A percentile compares a stretch with the other conserved stretches of the same genome.
These are phyloP conservation scores for Clinocottus analis DNA, from an alignment of 2,113 vertebrate genomes.

Conservation along the genomic window DNA sequence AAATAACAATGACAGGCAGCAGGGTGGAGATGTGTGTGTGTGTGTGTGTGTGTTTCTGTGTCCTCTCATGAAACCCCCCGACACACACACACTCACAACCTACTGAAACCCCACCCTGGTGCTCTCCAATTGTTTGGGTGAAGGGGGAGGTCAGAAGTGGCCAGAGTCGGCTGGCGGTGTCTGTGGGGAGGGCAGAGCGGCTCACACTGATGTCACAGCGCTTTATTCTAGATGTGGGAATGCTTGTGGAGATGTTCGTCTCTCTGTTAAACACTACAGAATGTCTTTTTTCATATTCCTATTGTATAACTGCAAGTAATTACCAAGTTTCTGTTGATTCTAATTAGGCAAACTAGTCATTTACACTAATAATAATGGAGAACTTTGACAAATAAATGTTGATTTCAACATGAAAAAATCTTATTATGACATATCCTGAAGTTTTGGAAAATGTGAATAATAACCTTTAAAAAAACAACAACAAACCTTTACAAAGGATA, in stretches of 20 bases:
- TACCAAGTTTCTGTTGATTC: background rate
- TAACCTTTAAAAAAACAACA: background rate
- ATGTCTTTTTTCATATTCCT: background rate
- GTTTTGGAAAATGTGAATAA: background rate
- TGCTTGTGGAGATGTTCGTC: background rate
- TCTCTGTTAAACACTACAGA: background rate
- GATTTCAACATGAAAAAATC: background rate
- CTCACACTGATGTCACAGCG: background rate
- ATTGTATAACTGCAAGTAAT: background rate
- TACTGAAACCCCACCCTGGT: slow-evolving; percentile 39
- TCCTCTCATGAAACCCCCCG: slow-evolving; percentile 37
- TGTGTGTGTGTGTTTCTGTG: slow-evolving; percentile 42
- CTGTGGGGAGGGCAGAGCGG: slow-evolving; percentile 4
- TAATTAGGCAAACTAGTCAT: background rate
- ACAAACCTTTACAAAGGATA: background rate
- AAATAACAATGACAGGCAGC: slow-evolving; percentile 82
- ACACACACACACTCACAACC: slow-evolving; percentile 41
- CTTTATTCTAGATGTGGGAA: background rate
- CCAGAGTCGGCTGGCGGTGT: slow-evolving; percentile 33
- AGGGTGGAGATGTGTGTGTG: slow-evolving; percentile 64
- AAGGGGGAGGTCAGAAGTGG: slow-evolving; percentile 58
- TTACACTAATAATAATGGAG: background rate
- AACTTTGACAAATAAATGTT: background rate
- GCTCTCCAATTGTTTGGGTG: slow-evolving; percentile 52
- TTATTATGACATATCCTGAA: background rate